These are phyloP conservation scores for Rhodinocichla rosea DNA, from an alignment of 2,113 vertebrate species.

Conservation along the genomic window DNA sequence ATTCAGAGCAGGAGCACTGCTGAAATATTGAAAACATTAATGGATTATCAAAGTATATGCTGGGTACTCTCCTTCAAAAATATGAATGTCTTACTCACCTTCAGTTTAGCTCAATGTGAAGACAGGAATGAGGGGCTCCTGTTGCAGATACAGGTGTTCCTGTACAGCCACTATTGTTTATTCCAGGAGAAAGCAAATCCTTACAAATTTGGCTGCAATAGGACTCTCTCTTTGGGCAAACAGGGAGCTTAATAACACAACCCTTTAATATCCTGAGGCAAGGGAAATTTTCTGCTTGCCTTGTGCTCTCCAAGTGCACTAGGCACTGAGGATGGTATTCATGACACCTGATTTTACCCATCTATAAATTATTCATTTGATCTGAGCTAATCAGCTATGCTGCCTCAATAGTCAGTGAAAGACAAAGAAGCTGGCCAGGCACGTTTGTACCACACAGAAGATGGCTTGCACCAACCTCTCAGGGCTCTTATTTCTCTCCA, in stretches of 20 bases:
- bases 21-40: constrained; percentile 44
- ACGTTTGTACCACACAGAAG: accelerated
- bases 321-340: background rate
- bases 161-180: background rate
- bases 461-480: background rate
- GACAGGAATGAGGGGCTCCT: background rate
- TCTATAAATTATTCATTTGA: constrained; percentile 14
- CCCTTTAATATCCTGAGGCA: background rate
- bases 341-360: background rate
- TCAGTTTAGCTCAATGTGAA: background rate
- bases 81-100: background rate
- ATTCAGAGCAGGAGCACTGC: background rate
- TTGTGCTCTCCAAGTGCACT: background rate
- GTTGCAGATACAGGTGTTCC: background rate
- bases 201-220: background rate
- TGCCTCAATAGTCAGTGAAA: background rate
- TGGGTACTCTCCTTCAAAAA: background rate
- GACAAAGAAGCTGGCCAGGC: background rate
- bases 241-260: background rate
- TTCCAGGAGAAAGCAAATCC: background rate
- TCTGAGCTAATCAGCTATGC: background rate
- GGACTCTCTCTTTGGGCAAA: background rate
- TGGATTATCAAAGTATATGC: background rate
- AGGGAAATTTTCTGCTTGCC: background rate
- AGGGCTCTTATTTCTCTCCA: background rate